Evolutionary conservation across 2,113 vertebrate genomes (phyloP), one percentile per base, ranked within the genome.

Genomic region (Pelobates fuscus): DNA sequence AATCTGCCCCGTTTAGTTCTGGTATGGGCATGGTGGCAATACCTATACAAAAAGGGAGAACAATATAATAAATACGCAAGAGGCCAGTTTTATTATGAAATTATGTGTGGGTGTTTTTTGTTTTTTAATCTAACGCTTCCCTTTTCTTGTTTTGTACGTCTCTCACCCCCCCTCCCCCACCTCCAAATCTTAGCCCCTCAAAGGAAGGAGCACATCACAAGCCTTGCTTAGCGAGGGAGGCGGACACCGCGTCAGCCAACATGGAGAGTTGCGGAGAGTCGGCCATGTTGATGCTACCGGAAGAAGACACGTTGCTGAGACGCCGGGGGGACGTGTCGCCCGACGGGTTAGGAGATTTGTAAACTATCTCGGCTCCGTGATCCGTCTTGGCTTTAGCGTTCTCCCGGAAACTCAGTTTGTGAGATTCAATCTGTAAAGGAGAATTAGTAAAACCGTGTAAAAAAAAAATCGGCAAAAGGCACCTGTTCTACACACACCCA

Each of bases 221-320:
- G 88, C 96, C 97, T 86, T 99, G 97, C 83, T 96, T 93, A 89
- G 96, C 96, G 89, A 99, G 92, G 67, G 97, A 98, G 77, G 95
- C 97, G 0, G 96, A 96, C 86, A 98, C 97, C 85, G 97, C 94
- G 71, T 99, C 97, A 0, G 97, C 97, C 65, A 99, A 87, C 8
- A 96, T 98, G 89, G 95, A 95, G 1, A 99, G 95, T 89, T 98
- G 95, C 8, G 96, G 93, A 18, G 96, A 94, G 89, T 98, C 96
- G 68, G 92, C 88, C 94, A 98, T 92, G 87, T 99, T 94, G 91
- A 99, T 92, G 90, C 96, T 98, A 88, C 97, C 96, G 0, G 92
- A 95, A 83, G 97, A 98, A 77, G 96, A 98, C 77, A 98, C 94
- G 14, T 96, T 96, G 93, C 96, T 98, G 82, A 98, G 96, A 86